phyloP scores from a whole-genome alignment of 2,888 invertebrate species.

The Caenorhabditis sp. region DNA sequence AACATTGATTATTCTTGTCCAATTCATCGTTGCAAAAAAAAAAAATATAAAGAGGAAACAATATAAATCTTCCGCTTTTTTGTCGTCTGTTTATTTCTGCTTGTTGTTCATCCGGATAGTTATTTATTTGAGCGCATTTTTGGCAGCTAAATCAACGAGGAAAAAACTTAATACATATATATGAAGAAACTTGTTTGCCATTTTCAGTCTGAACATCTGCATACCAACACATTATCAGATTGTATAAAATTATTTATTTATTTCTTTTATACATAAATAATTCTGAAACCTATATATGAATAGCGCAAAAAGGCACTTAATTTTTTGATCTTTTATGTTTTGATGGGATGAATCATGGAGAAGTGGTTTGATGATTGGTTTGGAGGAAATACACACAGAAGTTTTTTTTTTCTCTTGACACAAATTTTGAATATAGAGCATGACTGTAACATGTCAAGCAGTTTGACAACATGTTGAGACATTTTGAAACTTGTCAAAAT shows the following conservation, averaged over 20 bases:
- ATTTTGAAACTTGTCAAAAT: too few relatives aligned
- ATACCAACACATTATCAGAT: not conserved
- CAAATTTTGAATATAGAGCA: too few relatives aligned
- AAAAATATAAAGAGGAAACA: not conserved
- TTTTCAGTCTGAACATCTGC: not conserved
- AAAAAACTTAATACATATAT: not conserved
- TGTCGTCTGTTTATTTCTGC: too few relatives aligned
- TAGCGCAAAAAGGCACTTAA: too few relatives aligned
- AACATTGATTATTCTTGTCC: not conserved
- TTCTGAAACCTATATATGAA: too few relatives aligned
- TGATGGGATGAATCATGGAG: not conserved
- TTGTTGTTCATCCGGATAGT: not conserved
- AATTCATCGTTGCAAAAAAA: not conserved
- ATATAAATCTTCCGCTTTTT: not conserved
- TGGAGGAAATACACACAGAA: not conserved
- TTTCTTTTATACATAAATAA: too few relatives aligned
- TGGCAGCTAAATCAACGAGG: not conserved
- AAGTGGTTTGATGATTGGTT: not conserved
- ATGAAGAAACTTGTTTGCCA: not conserved
- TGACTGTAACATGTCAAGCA: too few relatives aligned
- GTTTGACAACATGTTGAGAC: too few relatives aligned
- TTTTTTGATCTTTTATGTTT: not conserved
- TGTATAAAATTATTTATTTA: too few relatives aligned
- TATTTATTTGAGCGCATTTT: not conserved
- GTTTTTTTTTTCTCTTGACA: not conserved